Evolutionary conservation across 2,797 vertebrate species (phyloP).

Genomic region (Merluccius polli): DNA sequence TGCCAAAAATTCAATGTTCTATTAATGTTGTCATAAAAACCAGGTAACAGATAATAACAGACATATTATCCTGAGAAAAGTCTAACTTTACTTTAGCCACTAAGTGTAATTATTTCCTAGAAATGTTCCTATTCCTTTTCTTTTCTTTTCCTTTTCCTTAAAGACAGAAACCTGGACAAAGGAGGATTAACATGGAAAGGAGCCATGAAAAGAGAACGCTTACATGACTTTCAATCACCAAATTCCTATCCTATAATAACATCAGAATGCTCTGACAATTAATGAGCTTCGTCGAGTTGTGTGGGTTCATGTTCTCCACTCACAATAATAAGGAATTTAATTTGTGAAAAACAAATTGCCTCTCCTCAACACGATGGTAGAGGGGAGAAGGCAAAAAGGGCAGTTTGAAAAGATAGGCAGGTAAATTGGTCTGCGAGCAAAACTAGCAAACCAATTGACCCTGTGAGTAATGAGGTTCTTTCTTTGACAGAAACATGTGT

Average conservation of each 20-base stretch:
- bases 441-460: slow-evolving; percentile 51
- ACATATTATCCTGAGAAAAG: background rate
- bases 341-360: slow-evolving; percentile 39
- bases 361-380: background rate
- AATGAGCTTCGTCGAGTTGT: slow-evolving; percentile 47
- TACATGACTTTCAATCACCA: background rate
- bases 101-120: background rate
- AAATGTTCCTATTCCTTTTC: too few relatives aligned
- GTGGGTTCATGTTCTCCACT: slow-evolving; percentile 38
- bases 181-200: background rate
- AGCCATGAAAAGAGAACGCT: background rate
- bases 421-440: background rate
- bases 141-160: too few relatives aligned
- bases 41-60: background rate
- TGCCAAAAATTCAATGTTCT: background rate
- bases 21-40: background rate
- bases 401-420: slow-evolving; percentile 48
- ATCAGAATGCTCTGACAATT: slow-evolving; percentile 51
- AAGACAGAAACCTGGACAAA: background rate
- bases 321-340: slow-evolving; percentile 52
- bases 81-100: background rate
- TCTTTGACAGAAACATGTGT: slow-evolving; percentile 59
- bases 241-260: background rate
- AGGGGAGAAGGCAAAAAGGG: slow-evolving; percentile 48
- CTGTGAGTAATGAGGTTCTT: slow-evolving; percentile 10